Conservation (phyloP, 2,797 vertebrate genomes). For the Rhinoraja longicauda region DNA sequence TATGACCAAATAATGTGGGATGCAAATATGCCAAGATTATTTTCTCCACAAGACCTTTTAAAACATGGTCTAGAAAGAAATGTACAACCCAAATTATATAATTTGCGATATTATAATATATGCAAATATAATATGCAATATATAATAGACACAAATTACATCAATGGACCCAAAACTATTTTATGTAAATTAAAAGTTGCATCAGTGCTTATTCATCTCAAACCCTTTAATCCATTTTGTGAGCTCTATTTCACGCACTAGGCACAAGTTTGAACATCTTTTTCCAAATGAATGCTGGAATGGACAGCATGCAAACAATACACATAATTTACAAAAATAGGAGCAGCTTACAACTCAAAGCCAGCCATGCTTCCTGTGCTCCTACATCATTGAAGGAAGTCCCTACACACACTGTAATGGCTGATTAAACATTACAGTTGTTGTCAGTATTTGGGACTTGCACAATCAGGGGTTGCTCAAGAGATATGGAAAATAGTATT, state of each 20-base stretch:
- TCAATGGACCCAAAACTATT: background rate
- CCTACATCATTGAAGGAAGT: background rate
- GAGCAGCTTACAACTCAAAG: background rate
- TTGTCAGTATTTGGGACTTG: background rate
- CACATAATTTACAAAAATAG: background rate
- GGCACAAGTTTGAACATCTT: background rate
- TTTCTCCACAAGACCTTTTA: background rate
- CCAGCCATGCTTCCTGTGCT: background rate
- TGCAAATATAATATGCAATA: too few species aligned
- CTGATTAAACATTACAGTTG: background rate
- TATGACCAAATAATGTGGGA: background rate
- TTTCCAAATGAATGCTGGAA: constrained; percentile 31
- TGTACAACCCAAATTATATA: background rate
- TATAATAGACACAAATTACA: background rate
- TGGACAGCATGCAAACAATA: background rate
- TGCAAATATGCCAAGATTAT: background rate
- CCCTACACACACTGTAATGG: background rate
- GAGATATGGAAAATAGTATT: background rate
- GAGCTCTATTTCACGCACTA: background rate
- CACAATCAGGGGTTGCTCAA: background rate
- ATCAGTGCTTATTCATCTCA: background rate
- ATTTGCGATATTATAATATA: too few species aligned
- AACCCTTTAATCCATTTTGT: background rate
- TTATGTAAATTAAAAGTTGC: background rate
- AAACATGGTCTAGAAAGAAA: background rate